Conservation (phyloP, 1,140 invertebrate genomes). For the Drosophila ohnishii region DNA sequence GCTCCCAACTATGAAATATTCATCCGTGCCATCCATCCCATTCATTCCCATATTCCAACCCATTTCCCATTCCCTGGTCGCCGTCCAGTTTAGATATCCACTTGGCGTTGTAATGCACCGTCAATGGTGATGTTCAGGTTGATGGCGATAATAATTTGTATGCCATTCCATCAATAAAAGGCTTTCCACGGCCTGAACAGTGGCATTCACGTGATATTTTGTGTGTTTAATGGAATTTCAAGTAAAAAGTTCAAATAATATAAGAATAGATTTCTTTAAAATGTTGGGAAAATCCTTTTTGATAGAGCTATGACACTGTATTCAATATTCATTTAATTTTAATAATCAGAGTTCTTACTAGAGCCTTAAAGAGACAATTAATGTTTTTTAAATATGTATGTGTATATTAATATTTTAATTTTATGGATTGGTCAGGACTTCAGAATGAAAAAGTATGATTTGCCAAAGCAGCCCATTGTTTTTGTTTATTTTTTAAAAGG, state of each 20-base stretch:
- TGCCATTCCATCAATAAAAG: constrained; percentile 45
- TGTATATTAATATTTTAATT: no score
- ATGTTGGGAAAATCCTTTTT: no score
- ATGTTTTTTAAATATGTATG: no score
- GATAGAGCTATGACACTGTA: no score
- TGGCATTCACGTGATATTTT: constrained; percentile 3
- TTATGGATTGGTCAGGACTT: no score
- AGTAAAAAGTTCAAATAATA: no score
- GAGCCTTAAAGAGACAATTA: no score
- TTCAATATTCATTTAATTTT: no score
- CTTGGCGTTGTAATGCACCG: constrained; percentile 49
- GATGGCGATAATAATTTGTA: constrained; percentile 52
- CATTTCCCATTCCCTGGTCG: constrained; percentile 2
- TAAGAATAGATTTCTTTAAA: not conserved
- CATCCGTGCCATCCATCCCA: constrained; percentile 20
- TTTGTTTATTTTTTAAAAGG: no score
- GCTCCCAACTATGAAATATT: constrained; percentile 17
- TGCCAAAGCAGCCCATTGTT: no score
- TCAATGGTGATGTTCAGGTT: constrained; percentile 35
- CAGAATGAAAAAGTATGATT: no score
- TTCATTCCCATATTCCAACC: constrained; percentile 7
- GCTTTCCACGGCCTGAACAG: constrained; percentile 18
- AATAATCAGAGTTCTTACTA: no score
- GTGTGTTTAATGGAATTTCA: not conserved
- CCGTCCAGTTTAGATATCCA: constrained; percentile 49